phyloP scores from a whole-genome alignment of 2,888 invertebrate species.

The Loripinus fragilis region DNA sequence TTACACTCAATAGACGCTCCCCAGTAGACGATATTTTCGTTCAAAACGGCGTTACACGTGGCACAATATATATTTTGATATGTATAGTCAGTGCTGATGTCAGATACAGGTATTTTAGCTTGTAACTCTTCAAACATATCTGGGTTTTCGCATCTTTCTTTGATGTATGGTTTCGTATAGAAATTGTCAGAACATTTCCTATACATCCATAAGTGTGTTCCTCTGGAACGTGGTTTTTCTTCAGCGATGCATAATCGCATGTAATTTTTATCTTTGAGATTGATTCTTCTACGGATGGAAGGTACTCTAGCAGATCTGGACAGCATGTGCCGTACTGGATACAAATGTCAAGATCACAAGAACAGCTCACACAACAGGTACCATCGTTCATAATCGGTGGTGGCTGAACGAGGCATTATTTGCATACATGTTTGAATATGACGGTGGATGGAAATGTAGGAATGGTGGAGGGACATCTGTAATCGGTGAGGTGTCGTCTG shows the following conservation, averaged over 20 bases:
- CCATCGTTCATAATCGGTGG: no score
- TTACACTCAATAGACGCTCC: not conserved
- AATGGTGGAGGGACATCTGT: no score
- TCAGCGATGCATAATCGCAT: not conserved
- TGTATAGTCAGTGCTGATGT: not conserved
- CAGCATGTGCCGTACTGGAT: not conserved
- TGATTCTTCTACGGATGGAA: not conserved
- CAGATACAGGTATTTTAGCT: not conserved
- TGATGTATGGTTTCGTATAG: not conserved
- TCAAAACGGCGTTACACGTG: not conserved
- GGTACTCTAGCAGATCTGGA: not conserved
- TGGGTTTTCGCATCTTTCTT: not conserved
- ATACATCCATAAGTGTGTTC: not conserved
- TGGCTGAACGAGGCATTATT: no score
- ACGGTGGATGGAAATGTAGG: no score
- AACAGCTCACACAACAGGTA: not conserved
- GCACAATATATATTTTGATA: not conserved
- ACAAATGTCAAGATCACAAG: not conserved
- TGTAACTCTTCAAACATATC: not conserved
- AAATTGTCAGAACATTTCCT: not conserved
- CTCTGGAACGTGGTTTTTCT: not conserved
- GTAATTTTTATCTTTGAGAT: not conserved
- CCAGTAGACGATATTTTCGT: not conserved
- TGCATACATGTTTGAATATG: no score
- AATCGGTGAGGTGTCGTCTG: no score